Evolutionary conservation across 2,797 vertebrate species (phyloP).

Genomic region (Schizothorax lantsangensis): DNA sequence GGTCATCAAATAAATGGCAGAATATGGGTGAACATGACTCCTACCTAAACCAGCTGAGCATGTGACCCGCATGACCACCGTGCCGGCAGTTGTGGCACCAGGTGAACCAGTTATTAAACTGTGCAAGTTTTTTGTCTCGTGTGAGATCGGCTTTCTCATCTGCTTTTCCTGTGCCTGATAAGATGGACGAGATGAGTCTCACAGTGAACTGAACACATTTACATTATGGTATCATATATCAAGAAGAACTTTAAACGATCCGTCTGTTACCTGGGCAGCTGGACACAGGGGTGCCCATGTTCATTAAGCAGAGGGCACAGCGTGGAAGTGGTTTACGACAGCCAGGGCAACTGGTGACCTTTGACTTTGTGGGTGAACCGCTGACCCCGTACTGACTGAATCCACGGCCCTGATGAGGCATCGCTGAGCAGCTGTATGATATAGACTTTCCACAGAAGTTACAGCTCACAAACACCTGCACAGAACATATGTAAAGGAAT

Average conservation of each 20-base stretch:
- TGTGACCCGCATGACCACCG: slow-evolving; percentile 96
- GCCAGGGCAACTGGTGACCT: slow-evolving; percentile 97
- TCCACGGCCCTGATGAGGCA: slow-evolving; percentile 95
- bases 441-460: slow-evolving; percentile 99
- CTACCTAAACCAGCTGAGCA: slow-evolving; percentile 99
- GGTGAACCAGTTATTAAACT: slow-evolving; percentile 99
- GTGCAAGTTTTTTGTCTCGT: slow-evolving; percentile 96
- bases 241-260: neutral
- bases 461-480: slow-evolving; percentile 98
- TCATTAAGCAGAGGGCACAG: slow-evolving; percentile 98
- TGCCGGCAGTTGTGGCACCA: slow-evolving; percentile 99
- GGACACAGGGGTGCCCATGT: slow-evolving; percentile 98
- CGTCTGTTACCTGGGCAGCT: slow-evolving; percentile 84
- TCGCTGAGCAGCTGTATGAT: slow-evolving; percentile 95
- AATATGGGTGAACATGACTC: slow-evolving; percentile 3
- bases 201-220: slow-evolving; percentile 37
- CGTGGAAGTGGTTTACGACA: slow-evolving; percentile 98
- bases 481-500: slow-evolving; percentile 50
- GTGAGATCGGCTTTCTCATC: slow-evolving; percentile 97
- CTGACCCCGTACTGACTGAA: slow-evolving; percentile 98
- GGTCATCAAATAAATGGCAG: neutral
- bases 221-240: neutral
- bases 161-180: slow-evolving; percentile 88
- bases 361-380: slow-evolving; percentile 97
- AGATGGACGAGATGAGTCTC: slow-evolving; percentile 42